phyloP scores from a whole-genome alignment of 2,113 vertebrate genomes.

The Platycercus adscitus region DNA sequence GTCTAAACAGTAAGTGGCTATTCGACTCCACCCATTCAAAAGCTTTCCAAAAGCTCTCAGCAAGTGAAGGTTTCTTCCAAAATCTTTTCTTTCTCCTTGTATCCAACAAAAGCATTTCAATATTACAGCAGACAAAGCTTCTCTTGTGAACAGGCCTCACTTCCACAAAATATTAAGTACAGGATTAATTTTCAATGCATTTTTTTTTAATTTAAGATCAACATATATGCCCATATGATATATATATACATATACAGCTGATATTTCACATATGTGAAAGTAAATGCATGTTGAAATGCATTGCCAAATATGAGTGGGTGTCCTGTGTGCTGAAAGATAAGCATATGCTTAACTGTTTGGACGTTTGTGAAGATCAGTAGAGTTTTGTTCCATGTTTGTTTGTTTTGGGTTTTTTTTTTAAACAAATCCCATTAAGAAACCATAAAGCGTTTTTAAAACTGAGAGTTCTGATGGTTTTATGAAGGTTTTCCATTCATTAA shows the following conservation, averaged over 20 bases:
- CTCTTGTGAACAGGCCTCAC: neutral
- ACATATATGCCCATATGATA: neutral
- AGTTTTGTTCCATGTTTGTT: neutral
- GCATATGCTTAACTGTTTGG: neutral
- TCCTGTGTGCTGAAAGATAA: neutral
- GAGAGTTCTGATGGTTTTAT: neutral
- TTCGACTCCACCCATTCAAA: slow-evolving; percentile 26
- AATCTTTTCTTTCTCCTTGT: neutral
- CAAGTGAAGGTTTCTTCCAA: neutral
- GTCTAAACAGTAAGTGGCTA: slow-evolving; percentile 22
- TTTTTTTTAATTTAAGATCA: neutral
- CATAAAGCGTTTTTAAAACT: neutral
- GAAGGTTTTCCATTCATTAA: neutral
- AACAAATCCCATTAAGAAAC: neutral
- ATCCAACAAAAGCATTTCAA: slow-evolving; percentile 5
- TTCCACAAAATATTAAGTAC: neutral
- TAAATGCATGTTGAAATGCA: neutral
- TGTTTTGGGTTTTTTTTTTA: neutral
- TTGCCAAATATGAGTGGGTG: neutral
- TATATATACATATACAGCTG: neutral
- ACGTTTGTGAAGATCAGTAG: neutral
- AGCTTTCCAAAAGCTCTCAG: neutral
- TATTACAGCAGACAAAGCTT: neutral
- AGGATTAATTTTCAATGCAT: neutral
- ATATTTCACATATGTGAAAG: slow-evolving; percentile 13